phyloP scores from a whole-genome alignment of 1,140 invertebrate species.

The Galleria mellonella region DNA sequence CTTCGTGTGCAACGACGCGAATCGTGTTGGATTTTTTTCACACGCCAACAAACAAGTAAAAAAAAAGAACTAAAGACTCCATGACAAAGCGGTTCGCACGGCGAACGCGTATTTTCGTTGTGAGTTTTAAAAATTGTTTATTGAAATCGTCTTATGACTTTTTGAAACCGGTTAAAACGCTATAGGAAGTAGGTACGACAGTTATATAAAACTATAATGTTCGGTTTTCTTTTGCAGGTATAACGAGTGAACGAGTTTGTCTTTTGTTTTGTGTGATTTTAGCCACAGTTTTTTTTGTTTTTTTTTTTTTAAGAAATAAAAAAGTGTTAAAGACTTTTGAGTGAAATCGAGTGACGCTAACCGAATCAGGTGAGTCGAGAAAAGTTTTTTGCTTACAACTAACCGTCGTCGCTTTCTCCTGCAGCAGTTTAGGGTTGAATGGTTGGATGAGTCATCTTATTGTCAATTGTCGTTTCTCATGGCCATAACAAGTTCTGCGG shows the following conservation, averaged over 20 bases:
- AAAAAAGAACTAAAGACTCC: slow-evolving; percentile 7
- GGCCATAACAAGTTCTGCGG: neutral
- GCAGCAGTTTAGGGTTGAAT: slow-evolving; percentile 22
- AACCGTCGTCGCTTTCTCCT: slow-evolving; percentile 29
- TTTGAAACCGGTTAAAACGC: slow-evolving; percentile 26
- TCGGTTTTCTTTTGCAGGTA: slow-evolving; percentile 36
- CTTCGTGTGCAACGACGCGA: slow-evolving; percentile 2
- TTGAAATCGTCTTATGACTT: neutral
- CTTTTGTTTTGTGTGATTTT: slow-evolving; percentile 35
- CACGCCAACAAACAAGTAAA: slow-evolving; percentile 2
- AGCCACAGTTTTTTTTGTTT: slow-evolving; percentile 26
- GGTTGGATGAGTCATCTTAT: slow-evolving; percentile 2
- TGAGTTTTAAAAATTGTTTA: slow-evolving; percentile 14
- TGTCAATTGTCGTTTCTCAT: slow-evolving; percentile 1
- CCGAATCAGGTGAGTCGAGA: slow-evolving; percentile 26
- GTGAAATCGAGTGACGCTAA: slow-evolving; percentile 36
- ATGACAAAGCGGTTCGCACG: slow-evolving; percentile 5
- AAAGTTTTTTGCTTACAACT: slow-evolving; percentile 19
- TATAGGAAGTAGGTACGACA: slow-evolving; percentile 33
- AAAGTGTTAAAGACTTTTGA: slow-evolving; percentile 31
- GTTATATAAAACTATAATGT: slow-evolving; percentile 51
- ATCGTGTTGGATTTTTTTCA: neutral
- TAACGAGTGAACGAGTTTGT: slow-evolving; percentile 14
- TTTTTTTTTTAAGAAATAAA: too few relatives aligned
- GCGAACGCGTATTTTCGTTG: slow-evolving; percentile 1